Base-by-base conservation (phyloP, 1,140 invertebrate genomes). In the Lordiphosa clarofinis region DNA sequence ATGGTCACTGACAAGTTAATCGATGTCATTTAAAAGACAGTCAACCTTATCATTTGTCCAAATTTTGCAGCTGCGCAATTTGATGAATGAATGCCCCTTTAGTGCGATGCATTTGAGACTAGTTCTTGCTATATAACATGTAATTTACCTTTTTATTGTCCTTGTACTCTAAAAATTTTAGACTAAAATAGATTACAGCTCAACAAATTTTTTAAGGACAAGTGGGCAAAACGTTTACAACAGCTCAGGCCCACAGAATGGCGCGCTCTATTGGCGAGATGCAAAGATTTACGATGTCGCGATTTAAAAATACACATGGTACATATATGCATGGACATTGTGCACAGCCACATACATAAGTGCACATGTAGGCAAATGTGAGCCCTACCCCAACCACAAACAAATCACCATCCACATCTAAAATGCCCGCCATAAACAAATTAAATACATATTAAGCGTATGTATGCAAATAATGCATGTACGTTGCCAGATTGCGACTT, bases 401-500 rank as follows among this genome's bases (percentile, higher is more conserved):
- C 62, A 44, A 36, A 36, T 42, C 38, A 24, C 36, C 55, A 47
- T 52, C 40, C 15, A 36, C 57, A 50, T 52, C 40, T 56, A 44
- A 84, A 76, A 60, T 61, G 56, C 73, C 67, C 76, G 76, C 78
- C 78, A 84, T 82, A 82, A 82, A 76, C 78, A 82, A 84, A 76
- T 70, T 61, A 39, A 21, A 69, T 39, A 60, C 42, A 44, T 31
- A 31, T 31, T 8, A 5, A 31, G 2, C 7, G 28, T 31, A 24
- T 24, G 21, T 24, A 24, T 24, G 21, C 4, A 5, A 5, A 24
- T 6, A 6, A 24, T 31, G 2, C 28, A 5, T 31, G 28, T 8
- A 2, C 1, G 28, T 31, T 8, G 28, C 28, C 28, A 31, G 28
- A 8, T 31, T 31, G 28, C 28, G 28, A 31, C 24, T 8, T 31